Percentiles rank a stretch among this genome's conserved stretches.
These are phyloP conservation scores for Gari tellinella DNA, from an alignment of 2,888 invertebrate genomes.

Conservation along the genomic window DNA sequence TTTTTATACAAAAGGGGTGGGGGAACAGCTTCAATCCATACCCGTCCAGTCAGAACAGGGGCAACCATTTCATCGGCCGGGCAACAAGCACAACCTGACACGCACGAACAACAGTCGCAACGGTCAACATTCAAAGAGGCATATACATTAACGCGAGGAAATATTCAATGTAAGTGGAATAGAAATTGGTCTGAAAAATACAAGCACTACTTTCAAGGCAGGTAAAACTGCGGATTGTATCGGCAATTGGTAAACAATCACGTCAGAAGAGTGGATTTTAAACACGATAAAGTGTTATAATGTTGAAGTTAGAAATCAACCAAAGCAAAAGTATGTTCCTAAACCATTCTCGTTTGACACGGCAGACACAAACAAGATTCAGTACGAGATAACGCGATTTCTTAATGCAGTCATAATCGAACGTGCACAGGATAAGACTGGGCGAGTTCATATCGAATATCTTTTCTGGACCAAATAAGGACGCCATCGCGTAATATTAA, in stretches of 20 bases:
- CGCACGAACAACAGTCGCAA: not conserved
- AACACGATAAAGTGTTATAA: conserved; percentile 16
- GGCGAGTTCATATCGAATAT: conserved; percentile 27
- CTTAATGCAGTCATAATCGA: conserved; percentile 17
- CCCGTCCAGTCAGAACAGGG: conserved; percentile 1
- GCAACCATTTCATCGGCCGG: not conserved
- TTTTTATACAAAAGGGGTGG: conserved; percentile 22
- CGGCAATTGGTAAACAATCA: conserved; percentile 13
- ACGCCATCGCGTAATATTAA: conserved; percentile 14
- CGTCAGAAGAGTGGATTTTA: conserved; percentile 20
- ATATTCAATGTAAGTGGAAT: conserved; percentile 18
- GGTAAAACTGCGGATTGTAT: conserved; percentile 16
- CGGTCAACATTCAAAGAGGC: not conserved
- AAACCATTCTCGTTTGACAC: conserved; percentile 5
- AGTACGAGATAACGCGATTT: conserved; percentile 15
- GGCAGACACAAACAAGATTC: conserved; percentile 10
- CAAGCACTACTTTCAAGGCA: conserved; percentile 10
- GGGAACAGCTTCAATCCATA: not conserved
- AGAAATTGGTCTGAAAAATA: conserved; percentile 4
- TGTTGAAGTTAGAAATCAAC: conserved; percentile 13
- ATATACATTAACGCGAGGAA: not conserved
- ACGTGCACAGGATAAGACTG: not conserved
- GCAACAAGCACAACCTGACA: not conserved
- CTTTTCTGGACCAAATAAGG: conserved; percentile 20
- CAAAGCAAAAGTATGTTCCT: conserved; percentile 18